Conservation (phyloP, 2,888 invertebrate genomes). For the Eupeodes latifasciatus region DNA sequence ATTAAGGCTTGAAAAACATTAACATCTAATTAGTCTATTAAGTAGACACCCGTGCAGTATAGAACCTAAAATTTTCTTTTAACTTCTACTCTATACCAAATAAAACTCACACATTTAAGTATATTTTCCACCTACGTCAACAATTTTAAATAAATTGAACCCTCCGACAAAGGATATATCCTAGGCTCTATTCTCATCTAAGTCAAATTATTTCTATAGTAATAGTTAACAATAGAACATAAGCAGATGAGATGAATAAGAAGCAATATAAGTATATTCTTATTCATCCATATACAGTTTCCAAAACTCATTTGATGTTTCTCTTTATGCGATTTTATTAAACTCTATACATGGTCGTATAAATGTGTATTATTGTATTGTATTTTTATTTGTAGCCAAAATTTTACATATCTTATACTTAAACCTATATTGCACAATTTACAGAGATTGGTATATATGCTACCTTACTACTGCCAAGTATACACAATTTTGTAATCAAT, state of each 20-base stretch:
- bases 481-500: no score
- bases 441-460: no score
- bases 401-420: no score
- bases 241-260: background rate
- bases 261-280: background rate
- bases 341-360: background rate
- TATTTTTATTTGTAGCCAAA: no score
- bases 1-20: no score
- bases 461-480: no score
- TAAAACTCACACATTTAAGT: no score
- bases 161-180: background rate
- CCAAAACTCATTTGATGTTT: constrained; percentile 33
- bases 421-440: no score
- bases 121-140: background rate
- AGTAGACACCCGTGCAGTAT: no score
- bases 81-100: no score
- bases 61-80: no score
- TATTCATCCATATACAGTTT: background rate
- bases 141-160: background rate
- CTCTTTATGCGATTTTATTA: constrained; percentile 25
- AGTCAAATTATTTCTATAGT: background rate
- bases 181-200: background rate
- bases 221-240: constrained; percentile 8
- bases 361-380: background rate
- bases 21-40: no score